Evolutionary conservation across 2,797 vertebrate genomes (phyloP), one percentile per base, ranked within the genome.

Genomic region (Aselliscus stoliczkanus): DNA sequence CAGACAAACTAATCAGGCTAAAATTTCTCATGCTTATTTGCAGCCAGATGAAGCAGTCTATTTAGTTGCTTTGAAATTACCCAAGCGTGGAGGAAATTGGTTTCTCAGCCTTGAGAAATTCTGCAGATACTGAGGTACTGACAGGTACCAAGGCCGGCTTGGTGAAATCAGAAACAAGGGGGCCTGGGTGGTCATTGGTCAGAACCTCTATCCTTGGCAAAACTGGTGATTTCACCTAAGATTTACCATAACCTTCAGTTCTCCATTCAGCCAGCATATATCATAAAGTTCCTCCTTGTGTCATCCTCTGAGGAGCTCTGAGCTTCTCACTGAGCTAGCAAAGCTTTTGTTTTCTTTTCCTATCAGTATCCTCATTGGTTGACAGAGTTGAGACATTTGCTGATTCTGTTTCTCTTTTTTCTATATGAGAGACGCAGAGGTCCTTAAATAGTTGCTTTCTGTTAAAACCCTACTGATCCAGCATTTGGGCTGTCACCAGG

Each of bases 1-100:
- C 95, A 95, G 96, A 97, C 79, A 96, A 18, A 95, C 95, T 90
- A 82, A 97, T 97, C 97, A 97, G 88, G 94, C 86, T 96, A 93
- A 93, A 95, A 89, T 87, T 87, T 76, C 90, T 97, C 92, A 89
- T 88, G 93, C 88, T 93, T 96, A 88, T 96, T 97, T 97, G 83
- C 83, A 95, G 76, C 94, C 86, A 73, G 90, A 92, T 94, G 86
- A 95, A 93, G 94, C 88, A 89, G 88, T 95, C 92, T 81, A 58
- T 77, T 95, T 90, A 70, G 96, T 94, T 93, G 90, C 93, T 96
- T 80, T 91, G 92, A 83, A 95, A 76, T 97, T 94, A 93, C 75
- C 50, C 34, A 95, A 69, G 93, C 72, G 0, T 88, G 72, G 94
- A 96, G 96, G 95, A 95, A 94, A 73, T 34, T 80, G 60, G 79